Conservation (phyloP, 2,113 vertebrate species). For the Ceyx margarethae region DNA sequence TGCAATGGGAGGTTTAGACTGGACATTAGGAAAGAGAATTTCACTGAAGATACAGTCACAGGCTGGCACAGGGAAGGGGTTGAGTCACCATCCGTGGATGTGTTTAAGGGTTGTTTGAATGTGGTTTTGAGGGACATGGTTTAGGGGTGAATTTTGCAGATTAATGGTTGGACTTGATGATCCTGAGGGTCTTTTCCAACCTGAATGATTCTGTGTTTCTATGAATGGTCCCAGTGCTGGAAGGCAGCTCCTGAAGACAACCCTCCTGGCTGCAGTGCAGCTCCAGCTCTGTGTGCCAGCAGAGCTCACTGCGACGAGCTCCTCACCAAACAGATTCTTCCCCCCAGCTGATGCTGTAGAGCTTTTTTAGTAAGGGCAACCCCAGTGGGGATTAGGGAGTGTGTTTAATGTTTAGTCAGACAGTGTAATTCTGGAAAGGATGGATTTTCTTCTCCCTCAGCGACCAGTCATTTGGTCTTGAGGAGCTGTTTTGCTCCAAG, state of each 20-base stretch:
- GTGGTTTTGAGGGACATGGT: too few relatives aligned
- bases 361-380: neutral
- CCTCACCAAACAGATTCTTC: neutral
- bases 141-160: too few relatives aligned
- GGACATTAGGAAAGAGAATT: too few relatives aligned
- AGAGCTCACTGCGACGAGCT: neutral
- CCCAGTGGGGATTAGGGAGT: neutral
- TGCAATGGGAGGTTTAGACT: too few relatives aligned
- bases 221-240: fast-evolving
- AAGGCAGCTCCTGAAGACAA: neutral
- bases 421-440: neutral
- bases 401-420: neutral
- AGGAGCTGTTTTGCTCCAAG: neutral
- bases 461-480: neutral
- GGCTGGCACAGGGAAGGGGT: too few relatives aligned
- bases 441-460: neutral
- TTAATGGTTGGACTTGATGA: too few relatives aligned
- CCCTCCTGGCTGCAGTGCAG: fast-evolving
- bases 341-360: neutral
- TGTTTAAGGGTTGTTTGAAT: too few relatives aligned
- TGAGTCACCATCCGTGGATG: too few relatives aligned
- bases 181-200: too few relatives aligned
- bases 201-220: too few relatives aligned
- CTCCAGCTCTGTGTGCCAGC: neutral
- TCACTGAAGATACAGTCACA: too few relatives aligned